Percentiles rank a stretch among this genome's conserved stretches.
Conservation (phyloP, 2,888 invertebrate genomes). For the Sarcophaga rosellei region DNA sequence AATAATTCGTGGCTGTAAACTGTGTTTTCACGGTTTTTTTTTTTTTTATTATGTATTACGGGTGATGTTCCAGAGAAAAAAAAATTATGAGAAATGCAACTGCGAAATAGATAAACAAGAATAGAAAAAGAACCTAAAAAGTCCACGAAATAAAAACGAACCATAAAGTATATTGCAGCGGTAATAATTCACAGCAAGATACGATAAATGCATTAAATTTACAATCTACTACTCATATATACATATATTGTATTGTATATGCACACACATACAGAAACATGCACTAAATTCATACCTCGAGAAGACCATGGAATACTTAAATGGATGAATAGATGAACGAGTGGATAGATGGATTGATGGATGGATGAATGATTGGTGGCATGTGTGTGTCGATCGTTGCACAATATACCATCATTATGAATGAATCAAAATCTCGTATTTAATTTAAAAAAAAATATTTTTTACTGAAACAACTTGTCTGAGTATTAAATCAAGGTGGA, state of each 20-base stretch:
- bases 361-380: constrained; percentile 31
- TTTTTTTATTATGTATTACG: background rate
- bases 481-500: constrained; percentile 63
- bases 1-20: constrained; percentile 46
- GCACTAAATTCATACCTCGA: too few relatives aligned
- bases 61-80: constrained; percentile 15
- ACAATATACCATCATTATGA: constrained; percentile 28
- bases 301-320: background rate
- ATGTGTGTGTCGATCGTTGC: constrained; percentile 14
- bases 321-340: background rate
- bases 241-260: too few relatives aligned
- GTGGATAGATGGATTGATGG: constrained; percentile 13
- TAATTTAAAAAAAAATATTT: constrained; percentile 33
- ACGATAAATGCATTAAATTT: constrained; percentile 61
- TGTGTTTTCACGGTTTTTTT: background rate
- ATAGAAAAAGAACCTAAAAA: constrained; percentile 27
- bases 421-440: constrained; percentile 56
- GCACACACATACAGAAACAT: background rate
- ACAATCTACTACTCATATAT: constrained; percentile 3
- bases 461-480: constrained; percentile 17
- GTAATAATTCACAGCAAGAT: constrained; percentile 69
- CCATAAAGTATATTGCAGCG: constrained; percentile 65
- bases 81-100: constrained; percentile 41
- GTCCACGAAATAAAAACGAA: constrained; percentile 35
- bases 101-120: constrained; percentile 58